A percentile compares a stretch with the other conserved stretches of the same genome.
Evolutionary conservation across 2,113 vertebrate genomes (phyloP).

Genomic region (Caracal caracal): DNA sequence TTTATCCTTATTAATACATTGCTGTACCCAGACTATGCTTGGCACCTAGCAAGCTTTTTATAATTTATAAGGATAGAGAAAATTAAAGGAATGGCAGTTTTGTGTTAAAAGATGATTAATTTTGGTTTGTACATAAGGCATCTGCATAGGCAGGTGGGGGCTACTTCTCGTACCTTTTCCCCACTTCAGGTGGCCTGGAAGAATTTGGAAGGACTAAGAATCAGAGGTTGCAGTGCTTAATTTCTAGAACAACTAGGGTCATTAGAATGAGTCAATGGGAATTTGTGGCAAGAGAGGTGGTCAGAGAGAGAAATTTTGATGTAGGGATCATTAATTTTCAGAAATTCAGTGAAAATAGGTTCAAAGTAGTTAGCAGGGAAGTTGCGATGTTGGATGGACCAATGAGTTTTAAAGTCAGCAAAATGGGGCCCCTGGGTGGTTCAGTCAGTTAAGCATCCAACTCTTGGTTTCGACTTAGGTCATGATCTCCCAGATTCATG

Average conservation of each 20-base stretch:
- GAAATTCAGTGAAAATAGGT: not conserved
- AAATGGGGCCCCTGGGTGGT: not conserved
- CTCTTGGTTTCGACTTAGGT: too few species aligned
- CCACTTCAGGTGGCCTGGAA: not conserved
- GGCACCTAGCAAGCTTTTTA: not conserved
- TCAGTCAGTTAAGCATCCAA: too few species aligned
- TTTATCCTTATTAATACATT: not conserved
- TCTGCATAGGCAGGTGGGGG: not conserved
- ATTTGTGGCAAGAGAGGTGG: not conserved
- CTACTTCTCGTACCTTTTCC: not conserved
- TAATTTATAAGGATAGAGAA: not conserved
- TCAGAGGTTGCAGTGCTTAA: not conserved
- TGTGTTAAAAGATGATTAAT: not conserved
- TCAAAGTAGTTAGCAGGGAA: not conserved
- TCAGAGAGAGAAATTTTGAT: not conserved
- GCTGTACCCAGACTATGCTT: not conserved
- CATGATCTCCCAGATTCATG: too few species aligned
- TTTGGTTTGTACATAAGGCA: not conserved
- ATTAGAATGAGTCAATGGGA: not conserved
- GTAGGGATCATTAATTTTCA: not conserved
- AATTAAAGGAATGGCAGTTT: not conserved
- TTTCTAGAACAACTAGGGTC: not conserved
- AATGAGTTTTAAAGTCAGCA: constrained; percentile 7
- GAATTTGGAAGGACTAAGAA: not conserved
- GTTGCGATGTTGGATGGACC: not conserved